These are phyloP conservation scores for Ginglymostoma cirratum DNA, from an alignment of 2,113 vertebrate genomes.

Conservation along the genomic window DNA sequence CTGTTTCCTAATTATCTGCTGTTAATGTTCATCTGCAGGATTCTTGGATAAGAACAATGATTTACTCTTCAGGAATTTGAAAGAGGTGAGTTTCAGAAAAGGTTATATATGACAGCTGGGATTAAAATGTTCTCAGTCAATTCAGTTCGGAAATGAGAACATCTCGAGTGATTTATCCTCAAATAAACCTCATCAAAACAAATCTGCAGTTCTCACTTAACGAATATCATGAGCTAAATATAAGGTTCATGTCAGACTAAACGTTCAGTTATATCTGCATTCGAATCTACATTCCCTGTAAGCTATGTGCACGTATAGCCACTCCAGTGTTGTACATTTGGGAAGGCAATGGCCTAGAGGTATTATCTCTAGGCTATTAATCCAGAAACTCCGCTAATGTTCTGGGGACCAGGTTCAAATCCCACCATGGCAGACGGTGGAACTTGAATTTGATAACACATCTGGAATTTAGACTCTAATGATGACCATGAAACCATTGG, in stretches of 20 bases:
- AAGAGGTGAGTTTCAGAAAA: constrained; percentile 71
- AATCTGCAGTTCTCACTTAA: not conserved
- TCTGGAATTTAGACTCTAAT: no score
- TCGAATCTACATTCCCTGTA: not conserved
- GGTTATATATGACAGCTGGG: not conserved
- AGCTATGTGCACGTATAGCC: no score
- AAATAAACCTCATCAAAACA: not conserved
- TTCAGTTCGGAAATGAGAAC: not conserved
- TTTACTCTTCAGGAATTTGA: constrained; percentile 92
- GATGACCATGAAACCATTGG: no score
- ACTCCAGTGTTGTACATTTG: no score
- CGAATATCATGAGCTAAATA: not conserved
- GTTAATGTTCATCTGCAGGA: constrained; percentile 56
- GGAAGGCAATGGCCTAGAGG: no score
- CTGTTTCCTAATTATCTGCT: no score
- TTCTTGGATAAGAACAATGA: constrained; percentile 99
- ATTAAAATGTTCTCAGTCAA: not conserved
- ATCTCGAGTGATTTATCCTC: not conserved
- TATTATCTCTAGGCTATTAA: no score
- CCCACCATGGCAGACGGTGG: no score
- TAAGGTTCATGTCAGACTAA: not conserved
- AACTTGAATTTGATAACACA: no score
- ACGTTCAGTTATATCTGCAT: not conserved
- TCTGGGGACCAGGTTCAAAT: no score
- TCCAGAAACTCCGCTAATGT: no score